These are phyloP conservation scores for Drosophila paucipuncta DNA, from an alignment of 2,888 invertebrate species.

Conservation along the genomic window DNA sequence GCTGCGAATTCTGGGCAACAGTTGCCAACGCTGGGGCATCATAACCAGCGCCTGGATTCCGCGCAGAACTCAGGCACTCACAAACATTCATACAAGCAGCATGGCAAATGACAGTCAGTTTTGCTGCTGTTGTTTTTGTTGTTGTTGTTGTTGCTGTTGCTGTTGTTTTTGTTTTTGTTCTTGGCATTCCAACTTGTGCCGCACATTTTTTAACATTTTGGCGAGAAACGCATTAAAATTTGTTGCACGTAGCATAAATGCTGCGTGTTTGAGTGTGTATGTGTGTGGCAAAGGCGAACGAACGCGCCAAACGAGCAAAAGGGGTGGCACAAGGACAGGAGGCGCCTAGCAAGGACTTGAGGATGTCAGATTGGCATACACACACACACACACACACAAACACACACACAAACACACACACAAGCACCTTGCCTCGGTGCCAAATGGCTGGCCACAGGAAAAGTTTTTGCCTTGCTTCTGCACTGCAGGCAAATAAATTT, in stretches of 20 bases:
- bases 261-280: constrained; percentile 42
- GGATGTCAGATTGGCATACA: constrained; percentile 32
- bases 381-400: neutral
- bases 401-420: constrained; percentile 6
- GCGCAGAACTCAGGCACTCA: constrained; percentile 37
- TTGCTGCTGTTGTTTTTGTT: constrained; percentile 1
- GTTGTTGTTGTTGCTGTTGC: neutral
- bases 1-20: constrained; percentile 68
- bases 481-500: constrained; percentile 79
- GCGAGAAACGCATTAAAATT: constrained; percentile 80
- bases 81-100: constrained; percentile 24
- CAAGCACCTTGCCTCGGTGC: constrained; percentile 20
- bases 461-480: constrained; percentile 67
- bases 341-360: constrained; percentile 24
- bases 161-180: constrained; percentile 34
- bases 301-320: constrained; percentile 42
- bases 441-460: constrained; percentile 49
- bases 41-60: constrained; percentile 43
- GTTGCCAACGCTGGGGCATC: constrained; percentile 63
- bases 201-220: constrained; percentile 79
- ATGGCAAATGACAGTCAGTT: constrained; percentile 60
- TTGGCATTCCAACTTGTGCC: constrained; percentile 76
- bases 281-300: constrained; percentile 46
- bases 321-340: constrained; percentile 46
- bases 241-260: constrained; percentile 82